Percentiles rank a stretch among this genome's conserved stretches.
Conservation (phyloP, 2,797 vertebrate species). For the Adrianichthys oophorus region DNA sequence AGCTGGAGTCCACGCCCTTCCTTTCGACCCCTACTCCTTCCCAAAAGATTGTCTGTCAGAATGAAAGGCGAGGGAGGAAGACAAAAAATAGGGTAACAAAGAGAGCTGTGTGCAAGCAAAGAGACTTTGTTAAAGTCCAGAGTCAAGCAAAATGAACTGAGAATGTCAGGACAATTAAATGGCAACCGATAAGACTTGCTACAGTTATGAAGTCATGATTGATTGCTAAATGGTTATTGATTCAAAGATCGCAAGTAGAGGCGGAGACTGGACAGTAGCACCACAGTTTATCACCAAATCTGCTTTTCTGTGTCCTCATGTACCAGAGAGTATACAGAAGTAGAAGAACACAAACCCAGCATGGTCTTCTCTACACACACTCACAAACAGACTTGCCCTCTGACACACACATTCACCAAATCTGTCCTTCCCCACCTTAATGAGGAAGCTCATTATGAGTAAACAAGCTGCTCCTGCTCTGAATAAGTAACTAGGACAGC, state of each 20-base stretch:
- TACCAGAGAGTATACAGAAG: not conserved
- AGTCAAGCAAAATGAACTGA: not conserved
- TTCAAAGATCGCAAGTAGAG: not conserved
- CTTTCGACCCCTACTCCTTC: slow-evolving; percentile 21
- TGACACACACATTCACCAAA: slow-evolving; percentile 42
- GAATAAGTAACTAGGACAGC: slow-evolving; percentile 68
- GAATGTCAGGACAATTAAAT: slow-evolving; percentile 2
- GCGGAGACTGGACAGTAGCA: not conserved
- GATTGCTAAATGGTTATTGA: not conserved
- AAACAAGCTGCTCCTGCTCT: slow-evolving; percentile 65
- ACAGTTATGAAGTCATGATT: not conserved
- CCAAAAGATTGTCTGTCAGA: slow-evolving; percentile 41
- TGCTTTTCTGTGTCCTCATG: not conserved
- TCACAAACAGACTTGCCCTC: slow-evolving; percentile 38
- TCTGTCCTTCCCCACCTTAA: slow-evolving; percentile 65
- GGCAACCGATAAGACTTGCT: not conserved
- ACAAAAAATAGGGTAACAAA: slow-evolving; percentile 26
- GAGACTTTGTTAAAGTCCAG: not conserved
- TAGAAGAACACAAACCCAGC: slow-evolving; percentile 8
- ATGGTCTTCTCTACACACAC: slow-evolving; percentile 8
- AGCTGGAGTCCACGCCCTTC: slow-evolving; percentile 10
- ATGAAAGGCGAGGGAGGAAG: not conserved
- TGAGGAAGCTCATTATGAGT: slow-evolving; percentile 79
- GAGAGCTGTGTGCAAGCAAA: slow-evolving; percentile 30
- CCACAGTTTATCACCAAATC: not conserved